phyloP scores from a whole-genome alignment of 1,140 invertebrate genomes.

The Aplysia californica region DNA sequence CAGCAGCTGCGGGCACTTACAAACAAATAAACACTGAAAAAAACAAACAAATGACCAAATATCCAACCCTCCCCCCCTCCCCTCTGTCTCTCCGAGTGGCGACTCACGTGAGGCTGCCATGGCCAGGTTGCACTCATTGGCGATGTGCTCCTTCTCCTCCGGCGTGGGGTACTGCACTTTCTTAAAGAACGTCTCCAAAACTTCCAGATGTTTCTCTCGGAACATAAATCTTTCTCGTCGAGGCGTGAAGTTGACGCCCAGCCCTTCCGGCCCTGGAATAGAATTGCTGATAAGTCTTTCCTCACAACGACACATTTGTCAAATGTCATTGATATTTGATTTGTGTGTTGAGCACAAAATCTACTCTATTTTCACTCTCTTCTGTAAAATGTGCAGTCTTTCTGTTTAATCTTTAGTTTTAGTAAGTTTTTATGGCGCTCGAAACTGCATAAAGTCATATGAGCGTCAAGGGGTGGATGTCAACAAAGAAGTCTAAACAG shows the following conservation, averaged over 20 bases:
- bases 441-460: too few relatives aligned
- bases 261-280: slow-evolving; percentile 13
- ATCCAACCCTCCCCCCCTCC: too few relatives aligned
- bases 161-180: slow-evolving; percentile 66
- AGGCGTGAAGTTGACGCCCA: slow-evolving; percentile 37
- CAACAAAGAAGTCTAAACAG: too few relatives aligned
- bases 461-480: too few relatives aligned
- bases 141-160: slow-evolving; percentile 65
- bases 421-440: too few relatives aligned
- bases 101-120: slow-evolving; percentile 19
- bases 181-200: slow-evolving; percentile 65
- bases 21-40: too few relatives aligned
- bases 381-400: neutral
- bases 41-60: too few relatives aligned
- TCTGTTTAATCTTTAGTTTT: neutral
- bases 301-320: neutral
- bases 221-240: slow-evolving; percentile 67
- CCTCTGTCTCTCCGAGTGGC: neutral
- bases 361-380: neutral
- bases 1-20: too few relatives aligned
- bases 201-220: slow-evolving; percentile 64
- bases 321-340: neutral
- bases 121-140: slow-evolving; percentile 60
- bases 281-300: neutral
- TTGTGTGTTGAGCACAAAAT: neutral